Conservation (phyloP, 1,140 invertebrate species). For the Plectrocnemia conspersa region DNA sequence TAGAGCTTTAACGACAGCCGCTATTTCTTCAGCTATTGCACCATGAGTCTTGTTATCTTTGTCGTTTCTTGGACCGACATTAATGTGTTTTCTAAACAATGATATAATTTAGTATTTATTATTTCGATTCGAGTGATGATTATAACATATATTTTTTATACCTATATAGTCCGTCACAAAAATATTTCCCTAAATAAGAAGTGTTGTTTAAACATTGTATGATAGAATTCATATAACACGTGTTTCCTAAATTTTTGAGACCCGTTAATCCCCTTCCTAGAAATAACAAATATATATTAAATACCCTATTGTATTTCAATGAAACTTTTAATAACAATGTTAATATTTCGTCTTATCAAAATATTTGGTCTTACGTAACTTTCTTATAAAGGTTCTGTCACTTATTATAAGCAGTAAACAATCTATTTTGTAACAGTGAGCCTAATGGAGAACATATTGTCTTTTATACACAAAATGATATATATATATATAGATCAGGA, state of each 20-base stretch:
- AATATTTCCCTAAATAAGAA: constrained; percentile 67
- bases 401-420: no score
- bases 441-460: no score
- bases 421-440: no score
- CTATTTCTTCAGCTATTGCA: constrained; percentile 70
- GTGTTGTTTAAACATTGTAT: constrained; percentile 88
- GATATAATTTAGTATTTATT: constrained; percentile 40
- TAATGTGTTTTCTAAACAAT: constrained; percentile 26
- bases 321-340: no score
- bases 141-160: constrained; percentile 37
- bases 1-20: constrained; percentile 66
- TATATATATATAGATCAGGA: no score
- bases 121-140: no score
- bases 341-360: no score
- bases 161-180: constrained; percentile 60
- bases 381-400: no score
- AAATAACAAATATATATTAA: no score
- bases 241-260: constrained; percentile 87
- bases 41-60: constrained; percentile 48
- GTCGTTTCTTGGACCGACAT: not conserved
- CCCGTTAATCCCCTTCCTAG: constrained; percentile 74
- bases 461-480: no score
- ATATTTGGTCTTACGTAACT: no score
- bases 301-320: no score
- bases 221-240: constrained; percentile 97